Evolutionary conservation across 2,113 vertebrate genomes (phyloP).

Genomic region (Rhegmatorhina hoffmannsi): DNA sequence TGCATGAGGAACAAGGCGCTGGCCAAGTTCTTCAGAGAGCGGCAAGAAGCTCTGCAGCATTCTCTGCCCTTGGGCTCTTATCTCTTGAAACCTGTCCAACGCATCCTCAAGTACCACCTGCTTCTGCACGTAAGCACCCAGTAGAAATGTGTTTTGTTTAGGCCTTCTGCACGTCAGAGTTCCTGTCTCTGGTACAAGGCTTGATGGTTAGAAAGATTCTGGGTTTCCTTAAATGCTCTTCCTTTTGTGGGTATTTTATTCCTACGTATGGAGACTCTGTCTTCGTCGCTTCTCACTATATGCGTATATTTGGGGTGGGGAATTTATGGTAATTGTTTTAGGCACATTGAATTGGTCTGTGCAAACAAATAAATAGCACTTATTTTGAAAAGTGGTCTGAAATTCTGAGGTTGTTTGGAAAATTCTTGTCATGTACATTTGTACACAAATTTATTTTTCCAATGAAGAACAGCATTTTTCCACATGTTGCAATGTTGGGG

Average conservation of each 20-base stretch:
- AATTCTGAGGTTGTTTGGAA: neutral
- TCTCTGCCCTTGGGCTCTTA: conserved; percentile 95
- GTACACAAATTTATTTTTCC: neutral
- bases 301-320: conserved; percentile 2
- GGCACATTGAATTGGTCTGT: neutral
- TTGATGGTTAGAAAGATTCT: neutral
- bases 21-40: conserved; percentile 94
- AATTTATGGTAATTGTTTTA: conserved; percentile 9
- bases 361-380: neutral
- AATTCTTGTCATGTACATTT: neutral
- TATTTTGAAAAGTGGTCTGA: neutral
- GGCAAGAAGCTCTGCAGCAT: conserved; percentile 91
- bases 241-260: neutral
- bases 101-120: conserved; percentile 98
- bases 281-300: conserved; percentile 5
- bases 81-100: conserved; percentile 97
- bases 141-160: neutral
- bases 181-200: neutral
- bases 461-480: conserved; percentile 24
- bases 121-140: conserved; percentile 87
- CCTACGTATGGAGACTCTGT: neutral
- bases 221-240: neutral
- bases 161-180: accelerated
- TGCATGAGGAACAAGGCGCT: conserved; percentile 95
- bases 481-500: neutral